Evolutionary conservation across 2,888 invertebrate genomes (phyloP).

Genomic region (Drosophila kanekoi): DNA sequence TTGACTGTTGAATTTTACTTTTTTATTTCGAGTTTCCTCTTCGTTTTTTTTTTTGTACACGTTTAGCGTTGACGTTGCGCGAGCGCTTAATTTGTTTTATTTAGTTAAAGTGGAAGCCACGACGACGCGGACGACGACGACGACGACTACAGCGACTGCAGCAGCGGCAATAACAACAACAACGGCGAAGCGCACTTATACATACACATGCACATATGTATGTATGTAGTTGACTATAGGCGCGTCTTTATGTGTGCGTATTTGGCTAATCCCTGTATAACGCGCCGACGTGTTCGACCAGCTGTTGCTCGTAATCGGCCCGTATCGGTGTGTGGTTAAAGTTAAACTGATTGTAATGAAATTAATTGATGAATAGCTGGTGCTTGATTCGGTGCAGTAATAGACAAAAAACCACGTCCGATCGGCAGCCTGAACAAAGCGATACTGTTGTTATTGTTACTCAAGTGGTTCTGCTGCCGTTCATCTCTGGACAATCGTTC

Average conservation of each 20-base stretch:
- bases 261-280: slow-evolving; percentile 38
- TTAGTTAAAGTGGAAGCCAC: slow-evolving; percentile 64
- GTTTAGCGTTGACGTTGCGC: slow-evolving; percentile 45
- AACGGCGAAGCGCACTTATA: slow-evolving; percentile 26
- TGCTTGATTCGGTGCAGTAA: slow-evolving; percentile 22
- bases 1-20: slow-evolving; percentile 23
- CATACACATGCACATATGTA: slow-evolving; percentile 17
- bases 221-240: slow-evolving; percentile 10
- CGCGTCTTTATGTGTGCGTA: slow-evolving; percentile 17
- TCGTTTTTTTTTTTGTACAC: slow-evolving; percentile 28
- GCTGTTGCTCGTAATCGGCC: slow-evolving; percentile 19
- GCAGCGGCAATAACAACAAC: slow-evolving; percentile 11
- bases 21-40: slow-evolving; percentile 27
- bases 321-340: slow-evolving; percentile 27
- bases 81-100: slow-evolving; percentile 65
- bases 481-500: slow-evolving; percentile 20
- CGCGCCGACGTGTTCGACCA: slow-evolving; percentile 25
- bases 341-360: slow-evolving; percentile 36
- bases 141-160: slow-evolving; percentile 33
- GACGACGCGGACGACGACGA: slow-evolving; percentile 36
- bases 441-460: slow-evolving; percentile 51
- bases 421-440: slow-evolving; percentile 50
- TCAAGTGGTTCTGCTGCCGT: slow-evolving; percentile 36
- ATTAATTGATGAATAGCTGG: slow-evolving; percentile 39
- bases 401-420: slow-evolving; percentile 39